phyloP scores from a whole-genome alignment of 2,113 vertebrate genomes.

The Pterocles gutturalis region DNA sequence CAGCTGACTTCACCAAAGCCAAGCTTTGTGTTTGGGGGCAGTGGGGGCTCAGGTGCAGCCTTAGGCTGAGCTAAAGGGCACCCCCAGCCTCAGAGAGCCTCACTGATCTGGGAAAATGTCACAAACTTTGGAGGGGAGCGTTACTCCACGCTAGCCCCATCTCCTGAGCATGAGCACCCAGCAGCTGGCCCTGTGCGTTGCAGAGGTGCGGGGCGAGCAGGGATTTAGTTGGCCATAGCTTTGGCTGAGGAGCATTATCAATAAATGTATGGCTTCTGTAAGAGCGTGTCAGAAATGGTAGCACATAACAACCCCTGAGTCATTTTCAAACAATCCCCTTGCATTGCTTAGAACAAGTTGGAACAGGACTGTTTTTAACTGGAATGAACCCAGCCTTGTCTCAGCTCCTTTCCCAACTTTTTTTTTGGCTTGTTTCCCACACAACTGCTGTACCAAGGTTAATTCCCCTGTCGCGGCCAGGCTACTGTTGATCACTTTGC shows the following conservation, averaged over 20 bases:
- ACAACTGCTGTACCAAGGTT: rapidly evolving
- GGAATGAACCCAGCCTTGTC: not conserved
- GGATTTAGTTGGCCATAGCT: not conserved
- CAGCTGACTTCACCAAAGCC: not conserved
- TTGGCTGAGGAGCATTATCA: not conserved
- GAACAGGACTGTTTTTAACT: not conserved
- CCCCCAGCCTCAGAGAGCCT: rapidly evolving
- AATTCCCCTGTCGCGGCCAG: rapidly evolving
- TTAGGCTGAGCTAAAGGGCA: not conserved
- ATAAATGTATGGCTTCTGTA: rapidly evolving
- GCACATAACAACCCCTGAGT: rapidly evolving
- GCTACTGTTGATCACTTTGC: too few species aligned
- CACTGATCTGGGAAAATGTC: not conserved
- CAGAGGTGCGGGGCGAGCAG: rapidly evolving
- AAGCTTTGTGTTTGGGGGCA: not conserved
- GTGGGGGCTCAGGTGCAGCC: not conserved
- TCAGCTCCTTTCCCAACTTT: not conserved
- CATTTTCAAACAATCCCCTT: not conserved
- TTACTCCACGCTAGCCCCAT: rapidly evolving
- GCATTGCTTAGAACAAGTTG: not conserved
- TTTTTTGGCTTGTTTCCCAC: not conserved
- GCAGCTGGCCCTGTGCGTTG: rapidly evolving
- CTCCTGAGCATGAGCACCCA: not conserved
- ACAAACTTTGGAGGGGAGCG: rapidly evolving
- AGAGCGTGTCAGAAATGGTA: rapidly evolving